Base-by-base conservation (phyloP, 2,888 invertebrate genomes). In the Formica aserva region DNA sequence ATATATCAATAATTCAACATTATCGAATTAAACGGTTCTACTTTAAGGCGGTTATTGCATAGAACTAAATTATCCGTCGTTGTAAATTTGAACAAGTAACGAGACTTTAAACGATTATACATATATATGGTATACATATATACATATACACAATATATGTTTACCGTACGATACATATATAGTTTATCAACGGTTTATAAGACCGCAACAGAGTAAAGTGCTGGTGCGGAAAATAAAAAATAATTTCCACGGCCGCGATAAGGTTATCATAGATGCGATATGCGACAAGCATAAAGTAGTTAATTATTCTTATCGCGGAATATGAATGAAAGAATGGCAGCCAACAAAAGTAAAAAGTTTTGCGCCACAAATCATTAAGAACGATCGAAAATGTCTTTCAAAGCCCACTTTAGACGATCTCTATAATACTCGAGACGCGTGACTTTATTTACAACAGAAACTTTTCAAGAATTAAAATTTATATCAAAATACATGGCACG, bases 241-340 rank as follows among this genome's bases (percentile, higher is more conserved):
- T 69, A 35, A 71, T 71, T 48, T 26, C 8, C 45, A 32, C 45
- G 22, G 18, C 11, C 18, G 32, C 22, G 32, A 71, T 71, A 69
- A 78, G 29, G 13, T 60, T 48, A 18, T 45, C 22, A 4, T 3
- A 32, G 13, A 52, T 18, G 9, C 35, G 26, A 60, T 45, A 18
- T 26, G 13, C 22, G 6, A 32, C 29, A 22, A 78, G 32, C 29
- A n/a, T 32, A 45, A 67, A 29, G 29, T 67, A 67, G 41, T 78
- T 60, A 69, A 78, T 78, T 78, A 45, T 69, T 78, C 32, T 69
- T 69, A 78, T 69, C 57, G 67, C 29, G 22, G 3, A 76, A 26
- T 22, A 22, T n/a, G 15, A 62, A 75, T 6, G 13, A 66, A 67
- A 67, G 13, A 55, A 32, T n/a, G n/a, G n/a, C 15, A 15, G 15